Base-by-base conservation (phyloP, 2,113 vertebrate species). In the Cyrtonyx montezumae region DNA sequence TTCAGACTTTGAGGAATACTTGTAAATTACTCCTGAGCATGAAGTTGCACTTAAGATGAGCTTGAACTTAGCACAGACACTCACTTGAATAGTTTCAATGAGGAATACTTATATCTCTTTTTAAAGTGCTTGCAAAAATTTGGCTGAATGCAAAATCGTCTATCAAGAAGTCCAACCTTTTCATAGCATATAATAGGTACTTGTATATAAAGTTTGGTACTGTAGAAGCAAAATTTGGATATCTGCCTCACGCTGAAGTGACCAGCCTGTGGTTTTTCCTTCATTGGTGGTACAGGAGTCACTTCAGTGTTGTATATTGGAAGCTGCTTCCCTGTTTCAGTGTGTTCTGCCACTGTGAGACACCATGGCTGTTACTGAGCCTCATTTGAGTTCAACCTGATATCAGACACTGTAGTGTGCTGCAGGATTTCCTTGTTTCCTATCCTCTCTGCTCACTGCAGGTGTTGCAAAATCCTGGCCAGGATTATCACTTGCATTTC, bases 1-100 rank as follows among this genome's bases (percentile, higher is more conserved):
- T 91, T 81, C 77, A 93, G 58, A 66, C 94, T 95, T 85, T 95
- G 62, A 90, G 65, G 36, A 85, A 90, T 84, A 83, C 42, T 28
- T 80, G 56, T 86, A 53, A 93, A 84, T 93, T 94, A 79, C 80
- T 83, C 34, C 59, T 46, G 17, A 87, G 51, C 46, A 65, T 43
- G 3, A 4, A 78, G 14, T 61, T 85, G 68, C 85, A n/a, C 61
- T 87, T 75, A 69, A 71, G 77, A n/a, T 53, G 48, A 69, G n/a
- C 32, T 45, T 80, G 88, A 71, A 88, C 62, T 83, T 87, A 90
- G 86, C 68, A 51, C 69, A 90, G 71, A n/a, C 11, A 15, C 46
- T 92, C n/a, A 26, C 18, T 59, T 88, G 73, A 90, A 75, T 91
- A 12, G 46, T 84, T 86, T 56, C 15, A 78, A 21, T 80, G 66